Conservation (phyloP, 2,888 invertebrate genomes). For the Selenia dentaria region DNA sequence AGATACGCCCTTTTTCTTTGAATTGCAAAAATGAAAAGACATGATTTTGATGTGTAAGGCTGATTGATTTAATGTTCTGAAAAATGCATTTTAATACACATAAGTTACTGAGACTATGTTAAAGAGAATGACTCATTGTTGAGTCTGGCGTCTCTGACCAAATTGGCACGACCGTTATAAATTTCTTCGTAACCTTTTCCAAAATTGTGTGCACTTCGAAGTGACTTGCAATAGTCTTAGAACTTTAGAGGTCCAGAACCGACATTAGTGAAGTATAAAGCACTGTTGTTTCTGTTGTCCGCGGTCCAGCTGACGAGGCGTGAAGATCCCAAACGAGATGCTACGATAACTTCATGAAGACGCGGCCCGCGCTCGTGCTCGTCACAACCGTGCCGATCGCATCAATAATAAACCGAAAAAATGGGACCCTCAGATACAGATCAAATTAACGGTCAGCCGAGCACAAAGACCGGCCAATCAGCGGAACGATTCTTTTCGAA, state of each 20-base stretch:
- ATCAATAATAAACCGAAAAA: slow-evolving; percentile 75
- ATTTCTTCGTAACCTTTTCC: too few species aligned
- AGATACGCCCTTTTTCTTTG: too few species aligned
- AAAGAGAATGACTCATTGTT: too few species aligned
- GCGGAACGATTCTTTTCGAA: slow-evolving; percentile 71
- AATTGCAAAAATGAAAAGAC: neutral
- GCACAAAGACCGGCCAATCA: slow-evolving; percentile 78
- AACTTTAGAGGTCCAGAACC: neutral
- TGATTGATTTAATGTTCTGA: too few species aligned
- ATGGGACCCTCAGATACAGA: slow-evolving; percentile 63
- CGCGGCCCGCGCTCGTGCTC: slow-evolving; percentile 13
- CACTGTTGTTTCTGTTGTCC: slow-evolving; percentile 4
- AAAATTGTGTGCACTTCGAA: neutral
- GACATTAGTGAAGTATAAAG: slow-evolving; percentile 5
- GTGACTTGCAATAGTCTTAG: slow-evolving; percentile 11
- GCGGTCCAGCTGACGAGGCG: slow-evolving; percentile 17
- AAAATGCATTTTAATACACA: too few species aligned
- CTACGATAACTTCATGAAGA: slow-evolving; percentile 10
- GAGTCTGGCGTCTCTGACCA: too few species aligned
- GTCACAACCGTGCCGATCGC: slow-evolving; percentile 61
- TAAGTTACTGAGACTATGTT: too few species aligned
- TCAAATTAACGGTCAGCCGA: slow-evolving; percentile 80
- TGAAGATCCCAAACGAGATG: slow-evolving; percentile 16
- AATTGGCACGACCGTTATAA: too few species aligned
- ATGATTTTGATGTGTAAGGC: slow-evolving; percentile 1